Base-by-base conservation (phyloP, 2,113 vertebrate species). In the Microtus oregoni region DNA sequence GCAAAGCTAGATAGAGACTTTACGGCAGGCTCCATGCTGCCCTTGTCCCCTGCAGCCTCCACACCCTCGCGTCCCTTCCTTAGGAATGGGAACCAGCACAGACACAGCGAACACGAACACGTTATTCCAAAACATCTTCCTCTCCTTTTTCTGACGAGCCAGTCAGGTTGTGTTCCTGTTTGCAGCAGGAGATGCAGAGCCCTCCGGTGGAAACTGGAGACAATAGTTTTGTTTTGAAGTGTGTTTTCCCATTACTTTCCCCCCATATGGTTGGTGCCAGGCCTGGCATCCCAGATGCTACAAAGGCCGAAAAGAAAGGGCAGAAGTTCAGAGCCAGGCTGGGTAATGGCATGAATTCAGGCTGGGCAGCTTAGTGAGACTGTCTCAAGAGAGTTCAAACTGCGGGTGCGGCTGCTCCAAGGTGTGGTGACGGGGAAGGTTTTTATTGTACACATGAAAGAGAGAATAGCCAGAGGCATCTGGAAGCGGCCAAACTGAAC, bases 31-130 rank as follows among this genome's bases (percentile, higher is more conserved):
- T 0, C 32, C 2, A 0, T 44, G 3, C 24, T 12, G 10, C 35
- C 6, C 1, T 7, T 35, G 14, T 61, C 32, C 79, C 22, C 8
- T 13, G 0, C 13, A 13, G 52, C 41, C 30, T 65, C 0, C 0
- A 9, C 55, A 26, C 22, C 47, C 26, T 70, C 22, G 6, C 6
- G 19, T 81, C 61, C n/a, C 81, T 73, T 19, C 24, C 14, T 38
- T 17, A 41, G 82, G 14, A 67, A 61, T 65, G 14, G n/a, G 82
- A 28, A 28, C 55, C 79, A 41, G 32, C 35, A 2, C 22, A 24
- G 58, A 41, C 4, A 19, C 61, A 85, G 61, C 5, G 15, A 32
- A 26, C 38, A 12, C 5, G 15, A 32, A 26, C 38, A 12, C 38
- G 2, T 58, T 61, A 15, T 26, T 28, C n/a, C 79, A 38, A 38